A percentile compares a stretch with the other conserved stretches of the same genome.
Conservation (phyloP, 2,113 vertebrate genomes). For the Tinamus guttatus region DNA sequence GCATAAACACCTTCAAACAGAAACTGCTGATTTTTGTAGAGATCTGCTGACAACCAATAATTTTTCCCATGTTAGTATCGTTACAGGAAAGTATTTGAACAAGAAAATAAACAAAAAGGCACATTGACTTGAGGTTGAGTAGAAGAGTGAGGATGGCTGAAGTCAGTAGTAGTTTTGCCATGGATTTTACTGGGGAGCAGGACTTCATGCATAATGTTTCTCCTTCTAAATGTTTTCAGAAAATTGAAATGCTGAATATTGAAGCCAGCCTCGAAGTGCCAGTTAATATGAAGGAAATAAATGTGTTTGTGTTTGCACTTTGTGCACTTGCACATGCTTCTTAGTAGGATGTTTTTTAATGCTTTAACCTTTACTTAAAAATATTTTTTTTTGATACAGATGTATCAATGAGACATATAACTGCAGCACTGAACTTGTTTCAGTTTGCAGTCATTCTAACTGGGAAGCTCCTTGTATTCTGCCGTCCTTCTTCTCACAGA, state of each 20-base stretch:
- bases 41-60: constrained; percentile 36
- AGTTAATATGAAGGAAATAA: background rate
- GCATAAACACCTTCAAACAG: constrained; percentile 35
- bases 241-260: background rate
- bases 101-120: constrained; percentile 45
- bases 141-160: constrained; percentile 11
- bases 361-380: background rate
- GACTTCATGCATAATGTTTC: background rate
- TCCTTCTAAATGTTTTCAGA: background rate
- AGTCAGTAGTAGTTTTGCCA: constrained; percentile 16
- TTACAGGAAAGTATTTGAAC: constrained; percentile 29
- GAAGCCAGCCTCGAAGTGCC: background rate
- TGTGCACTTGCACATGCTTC: background rate
- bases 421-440: background rate
- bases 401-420: too few relatives aligned
- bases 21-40: constrained; percentile 32
- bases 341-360: background rate
- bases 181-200: background rate
- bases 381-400: background rate
- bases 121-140: constrained; percentile 8
- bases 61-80: constrained; percentile 34
- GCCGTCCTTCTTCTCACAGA: background rate
- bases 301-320: background rate
- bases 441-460: background rate
- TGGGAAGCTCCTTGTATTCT: background rate